Evolutionary conservation across 2,888 invertebrate species (phyloP), one percentile per base, ranked within the genome.

Genomic region (Cheilosia urbana): DNA sequence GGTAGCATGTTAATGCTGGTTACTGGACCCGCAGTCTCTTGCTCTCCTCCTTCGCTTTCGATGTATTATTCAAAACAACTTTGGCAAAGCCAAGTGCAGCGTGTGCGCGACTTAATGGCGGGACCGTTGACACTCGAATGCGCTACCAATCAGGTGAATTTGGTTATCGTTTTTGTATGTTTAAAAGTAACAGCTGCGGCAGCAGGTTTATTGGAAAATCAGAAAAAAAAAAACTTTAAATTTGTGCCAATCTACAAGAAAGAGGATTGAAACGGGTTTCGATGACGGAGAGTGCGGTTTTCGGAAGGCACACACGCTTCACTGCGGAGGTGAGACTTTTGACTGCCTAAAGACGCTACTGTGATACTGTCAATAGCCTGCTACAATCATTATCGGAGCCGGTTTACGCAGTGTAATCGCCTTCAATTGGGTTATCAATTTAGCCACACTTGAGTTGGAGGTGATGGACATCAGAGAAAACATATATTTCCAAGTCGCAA

Each of bases 1-100:
- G 91, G 91, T 80, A 91, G 47, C 91, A 91, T 91, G 30, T 57
- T 78, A 51, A 51, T 60, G 65, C 45, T 68, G 55, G 24, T 45
- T 60, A 58, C 45, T 68, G 55, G 24, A 42, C 51, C 24, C 57
- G 37, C 37, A 37, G 13, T 37, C 37, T 40, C 11, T 40, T 13
- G 55, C 19, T 11, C 51, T 21, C 2, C 30, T 45, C 47, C 17
- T 27, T 30, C 45, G 42, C 11, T 17, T 63, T 24, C 11, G 15
- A 51, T 75, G 34, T 71, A 34, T 37, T 37, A 17, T 55, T 37
- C 37, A 27, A 69, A 58, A 30, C 19, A 21, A 57, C 42, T 58
- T 71, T 66, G 13, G 11, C 42, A 17, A 27, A 42, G 34, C 34
- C 42, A 49, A 53, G 34, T 63, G 66, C 27, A 53, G 19, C 27